A percentile compares a stretch with the other conserved stretches of the same genome.
phyloP scores from a whole-genome alignment of 2,888 invertebrate genomes.

The Quadroppia sp. region DNA sequence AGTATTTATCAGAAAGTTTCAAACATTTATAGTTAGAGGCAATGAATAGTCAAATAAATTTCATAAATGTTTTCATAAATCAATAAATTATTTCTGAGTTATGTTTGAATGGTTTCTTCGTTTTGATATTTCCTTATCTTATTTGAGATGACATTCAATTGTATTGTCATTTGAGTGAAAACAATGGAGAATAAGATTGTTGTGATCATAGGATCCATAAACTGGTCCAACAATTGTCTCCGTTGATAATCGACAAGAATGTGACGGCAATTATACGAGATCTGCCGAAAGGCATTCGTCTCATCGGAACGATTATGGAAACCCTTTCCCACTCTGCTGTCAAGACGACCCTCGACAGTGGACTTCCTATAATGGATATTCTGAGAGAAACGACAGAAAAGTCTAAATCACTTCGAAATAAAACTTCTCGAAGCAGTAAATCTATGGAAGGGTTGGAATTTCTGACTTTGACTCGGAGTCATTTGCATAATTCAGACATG shows the following conservation, averaged over 20 bases:
- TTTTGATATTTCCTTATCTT: too few species aligned
- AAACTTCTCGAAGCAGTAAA: slow-evolving; percentile 21
- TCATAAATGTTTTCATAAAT: too few species aligned
- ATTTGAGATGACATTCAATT: too few species aligned
- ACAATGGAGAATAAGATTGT: too few species aligned
- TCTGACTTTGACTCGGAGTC: slow-evolving; percentile 36
- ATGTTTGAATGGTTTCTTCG: too few species aligned
- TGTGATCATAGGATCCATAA: slow-evolving; percentile 40
- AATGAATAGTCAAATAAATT: too few species aligned
- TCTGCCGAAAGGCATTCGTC: slow-evolving; percentile 46
- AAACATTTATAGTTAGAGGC: too few species aligned
- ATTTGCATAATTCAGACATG: slow-evolving; percentile 28
- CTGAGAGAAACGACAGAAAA: slow-evolving; percentile 18
- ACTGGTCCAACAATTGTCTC: slow-evolving; percentile 45
- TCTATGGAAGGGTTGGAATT: slow-evolving; percentile 29
- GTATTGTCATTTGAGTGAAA: too few species aligned
- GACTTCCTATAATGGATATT: slow-evolving; percentile 16
- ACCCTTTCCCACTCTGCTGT: slow-evolving; percentile 39
- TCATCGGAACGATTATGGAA: slow-evolving; percentile 46
- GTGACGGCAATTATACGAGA: slow-evolving; percentile 45
- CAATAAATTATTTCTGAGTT: too few species aligned
- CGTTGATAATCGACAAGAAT: slow-evolving; percentile 44
- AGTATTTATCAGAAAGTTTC: too few species aligned
- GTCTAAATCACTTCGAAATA: neutral
- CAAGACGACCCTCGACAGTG: slow-evolving; percentile 24